Evolutionary conservation across 2,888 invertebrate genomes (phyloP), one percentile per base, ranked within the genome.

Genomic region (Eupithecia subfuscata): DNA sequence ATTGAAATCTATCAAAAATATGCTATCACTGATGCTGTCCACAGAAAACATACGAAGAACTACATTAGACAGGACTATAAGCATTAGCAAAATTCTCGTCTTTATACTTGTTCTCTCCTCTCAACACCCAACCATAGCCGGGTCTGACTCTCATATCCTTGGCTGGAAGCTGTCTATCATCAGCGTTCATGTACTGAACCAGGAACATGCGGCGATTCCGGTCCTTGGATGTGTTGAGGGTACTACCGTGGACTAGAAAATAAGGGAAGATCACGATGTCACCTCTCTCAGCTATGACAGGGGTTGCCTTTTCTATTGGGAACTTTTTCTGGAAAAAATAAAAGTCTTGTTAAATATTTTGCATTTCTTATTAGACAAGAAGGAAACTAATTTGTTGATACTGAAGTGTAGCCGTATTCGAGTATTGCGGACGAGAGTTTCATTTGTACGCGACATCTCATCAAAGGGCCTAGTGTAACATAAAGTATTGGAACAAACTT

Each of bases 261-360:
- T 96, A 96, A 0, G 95, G 95, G 84, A 96, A 96, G 40, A 96
- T 88, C 2, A 96, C 89, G 18, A 96, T 86, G 75, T 96, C 95
- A 0, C 96, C 96, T 18, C 92, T 91, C 71, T 94, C 93, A 0
- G 96, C 95, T 1, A 87, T 79, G 0, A 96, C 90, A 0, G 96
- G 95, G 0, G 90, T 91, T 0, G 95, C 96, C 22, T 90, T 90
- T 45, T 94, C 92, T 9, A 96, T 84, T 0, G 96, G 94, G 80
- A 91, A 95, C 79, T 90, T 88, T 80, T 87, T 88, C 92, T 95
- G 87, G 30, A 30, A 30, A 37, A 37, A 37, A 37, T 37, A 37
- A 37, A 5, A 37, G 37, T 37, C 5, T 37, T 37, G 37, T 37
- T 37, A 37, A 37, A 37, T 37, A 37, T 5, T 37, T 37, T 37